Evolutionary conservation across 1,140 invertebrate species (phyloP), one percentile per base, ranked within the genome.

Genomic region (Euura saliciscinereae): DNA sequence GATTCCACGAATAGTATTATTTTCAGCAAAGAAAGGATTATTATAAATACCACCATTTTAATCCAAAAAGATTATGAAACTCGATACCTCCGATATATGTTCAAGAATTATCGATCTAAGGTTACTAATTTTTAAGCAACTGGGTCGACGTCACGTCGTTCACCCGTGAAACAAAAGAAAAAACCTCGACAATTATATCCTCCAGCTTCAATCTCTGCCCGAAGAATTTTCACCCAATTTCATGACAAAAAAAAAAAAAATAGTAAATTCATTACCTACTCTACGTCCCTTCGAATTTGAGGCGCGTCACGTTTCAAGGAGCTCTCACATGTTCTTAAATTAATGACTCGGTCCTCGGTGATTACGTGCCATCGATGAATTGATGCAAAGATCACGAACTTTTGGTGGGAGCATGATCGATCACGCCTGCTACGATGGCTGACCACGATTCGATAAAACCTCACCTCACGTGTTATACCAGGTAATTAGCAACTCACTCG

Each of bases 51-150:
- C 51, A 1, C 77, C 79, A 75, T 85, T 87, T 85, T 86, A 86
- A 86, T 86, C 80, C 82, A 75, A 69, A 70, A 75, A 75, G 79
- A 75, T 74, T 79, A 44, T 68, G 85, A 85, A 87, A 86, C 79
- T 78, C 71, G 84, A 87, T 86, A 86, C 75, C 77, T 75, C 13
- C 10, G 67, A 77, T 78, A 84, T 84, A 80, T 77, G 80, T 82
- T 72, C 78, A 70, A 78, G 75, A 79, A 72, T 86, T 86, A 86
- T 86, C 80, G 86, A 86, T 87, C 84, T 86, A 85, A 79, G 83
- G 83, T 87, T 87, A 85, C 86, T 80, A 79, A 84, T 83, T 59
- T 59, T 59, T 59, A n/a, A 59, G 51, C 51, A 59, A 59, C 51
- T 59, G 51, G 51, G 51, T 59, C 51, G 13, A 28, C 28, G 28